Evolutionary conservation across 2,888 invertebrate species (phyloP), one percentile per base, ranked within the genome.

Genomic region (Resseliella maxima): DNA sequence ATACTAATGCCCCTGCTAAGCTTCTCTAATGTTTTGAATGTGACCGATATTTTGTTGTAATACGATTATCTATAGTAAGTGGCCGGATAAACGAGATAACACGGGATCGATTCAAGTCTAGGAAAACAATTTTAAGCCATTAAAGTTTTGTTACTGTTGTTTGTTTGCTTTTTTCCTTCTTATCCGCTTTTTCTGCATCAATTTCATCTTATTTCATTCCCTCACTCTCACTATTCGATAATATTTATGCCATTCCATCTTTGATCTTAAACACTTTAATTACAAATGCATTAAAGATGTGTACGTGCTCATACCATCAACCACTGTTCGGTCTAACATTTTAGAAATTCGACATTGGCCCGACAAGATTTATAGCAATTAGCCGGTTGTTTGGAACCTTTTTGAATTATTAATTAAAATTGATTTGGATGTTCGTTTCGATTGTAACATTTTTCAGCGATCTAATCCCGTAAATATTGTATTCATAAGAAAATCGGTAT

Each of bases 331-430:
- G 12, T 15, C 5, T 2, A 24, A n/a, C n/a, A n/a, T n/a, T n/a
- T n/a, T n/a, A n/a, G n/a, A n/a, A n/a, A n/a, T n/a, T n/a, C n/a
- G n/a, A n/a, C n/a, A n/a, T n/a, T n/a, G n/a, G n/a, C n/a, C n/a
- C n/a, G n/a, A 31, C 15, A 35, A 72, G 72, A 72, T 72, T 72
- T 31, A 72, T 72, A 31, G 72, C 35, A 72, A 72, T 72, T 72
- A 72, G 72, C 72, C 72, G 72, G 5, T 50, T 12, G 41, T 18
- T 15, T 72, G 72, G 27, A 72, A 72, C 35, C 72, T 27, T 72
- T 72, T 72, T 72, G 72, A 72, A 72, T 72, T 72, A 72, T 72
- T 72, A 72, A 72, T 72, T 72, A 72, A n/a, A 72, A 72, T 72
- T 35, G 72, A 72, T 72, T 72, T 72, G 72, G 72, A 31, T 72